These are phyloP conservation scores for Elegia similella DNA, from an alignment of 2,888 invertebrate species.

Conservation along the genomic window DNA sequence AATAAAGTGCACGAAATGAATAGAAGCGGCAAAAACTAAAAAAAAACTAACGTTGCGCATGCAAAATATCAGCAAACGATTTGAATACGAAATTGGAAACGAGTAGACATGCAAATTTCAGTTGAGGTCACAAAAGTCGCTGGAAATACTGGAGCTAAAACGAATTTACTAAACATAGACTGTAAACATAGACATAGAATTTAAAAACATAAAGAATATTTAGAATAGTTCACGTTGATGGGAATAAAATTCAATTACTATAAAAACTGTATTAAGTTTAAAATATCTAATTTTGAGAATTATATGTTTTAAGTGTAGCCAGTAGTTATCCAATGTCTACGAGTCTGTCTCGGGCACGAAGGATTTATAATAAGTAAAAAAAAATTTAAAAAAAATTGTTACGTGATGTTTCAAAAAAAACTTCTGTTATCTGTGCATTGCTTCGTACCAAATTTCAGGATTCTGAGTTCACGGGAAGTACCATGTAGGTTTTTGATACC, in stretches of 20 bases:
- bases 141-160: conserved; percentile 15
- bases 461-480: too few species aligned
- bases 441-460: too few species aligned
- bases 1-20: conserved; percentile 6
- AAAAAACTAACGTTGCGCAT: conserved; percentile 43
- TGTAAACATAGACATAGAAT: too few species aligned
- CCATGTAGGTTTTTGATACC: too few species aligned
- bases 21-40: conserved; percentile 4
- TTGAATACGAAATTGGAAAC: conserved; percentile 48
- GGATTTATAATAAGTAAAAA: too few species aligned
- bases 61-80: conserved; percentile 53
- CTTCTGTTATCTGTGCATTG: too few species aligned
- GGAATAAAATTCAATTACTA: background rate
- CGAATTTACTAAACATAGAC: background rate
- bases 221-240: background rate
- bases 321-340: too few species aligned
- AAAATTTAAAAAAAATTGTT: too few species aligned
- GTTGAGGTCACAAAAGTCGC: conserved; percentile 26
- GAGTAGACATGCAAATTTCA: conserved; percentile 53
- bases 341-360: too few species aligned
- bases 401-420: too few species aligned
- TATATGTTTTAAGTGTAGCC: background rate
- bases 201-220: too few species aligned
- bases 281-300: background rate
- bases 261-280: background rate